Evolutionary conservation across 2,797 vertebrate genomes (phyloP).

Genomic region (Pantherophis alleghaniensis): DNA sequence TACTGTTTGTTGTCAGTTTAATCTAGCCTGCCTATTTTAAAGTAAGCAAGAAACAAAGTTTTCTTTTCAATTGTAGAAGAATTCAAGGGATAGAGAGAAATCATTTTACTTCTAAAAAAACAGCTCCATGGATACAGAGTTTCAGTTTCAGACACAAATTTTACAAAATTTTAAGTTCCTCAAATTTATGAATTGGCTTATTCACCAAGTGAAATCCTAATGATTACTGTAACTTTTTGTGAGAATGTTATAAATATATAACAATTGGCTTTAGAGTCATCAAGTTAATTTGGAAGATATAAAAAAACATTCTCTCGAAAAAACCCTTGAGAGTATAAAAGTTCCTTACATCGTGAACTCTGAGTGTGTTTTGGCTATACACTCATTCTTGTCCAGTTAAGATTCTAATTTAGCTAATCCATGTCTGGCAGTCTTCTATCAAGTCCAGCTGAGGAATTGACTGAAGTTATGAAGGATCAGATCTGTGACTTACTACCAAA

Average conservation of each 20-base stretch:
- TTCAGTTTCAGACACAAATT: neutral
- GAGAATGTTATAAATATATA: neutral
- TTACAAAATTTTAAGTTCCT: neutral
- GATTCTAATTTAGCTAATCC: neutral
- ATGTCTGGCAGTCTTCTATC: neutral
- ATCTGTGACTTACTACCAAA: neutral
- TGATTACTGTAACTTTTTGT: neutral
- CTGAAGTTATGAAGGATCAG: neutral
- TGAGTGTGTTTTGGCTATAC: neutral
- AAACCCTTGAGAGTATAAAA: neutral
- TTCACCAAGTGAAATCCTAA: neutral
- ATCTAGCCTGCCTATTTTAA: neutral
- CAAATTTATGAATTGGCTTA: neutral
- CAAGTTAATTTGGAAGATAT: neutral
- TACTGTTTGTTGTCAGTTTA: neutral
- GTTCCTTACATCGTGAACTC: neutral
- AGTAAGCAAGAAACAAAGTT: neutral
- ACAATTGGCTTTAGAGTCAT: neutral
- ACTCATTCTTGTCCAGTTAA: neutral
- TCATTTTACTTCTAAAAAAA: neutral
- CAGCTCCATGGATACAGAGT: neutral
- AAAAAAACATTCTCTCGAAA: neutral
- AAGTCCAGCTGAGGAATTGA: neutral
- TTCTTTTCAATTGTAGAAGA: neutral
- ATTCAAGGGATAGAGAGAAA: neutral